These are phyloP conservation scores for Glyptemys insculpta DNA, from an alignment of 2,797 vertebrate species.

Conservation along the genomic window DNA sequence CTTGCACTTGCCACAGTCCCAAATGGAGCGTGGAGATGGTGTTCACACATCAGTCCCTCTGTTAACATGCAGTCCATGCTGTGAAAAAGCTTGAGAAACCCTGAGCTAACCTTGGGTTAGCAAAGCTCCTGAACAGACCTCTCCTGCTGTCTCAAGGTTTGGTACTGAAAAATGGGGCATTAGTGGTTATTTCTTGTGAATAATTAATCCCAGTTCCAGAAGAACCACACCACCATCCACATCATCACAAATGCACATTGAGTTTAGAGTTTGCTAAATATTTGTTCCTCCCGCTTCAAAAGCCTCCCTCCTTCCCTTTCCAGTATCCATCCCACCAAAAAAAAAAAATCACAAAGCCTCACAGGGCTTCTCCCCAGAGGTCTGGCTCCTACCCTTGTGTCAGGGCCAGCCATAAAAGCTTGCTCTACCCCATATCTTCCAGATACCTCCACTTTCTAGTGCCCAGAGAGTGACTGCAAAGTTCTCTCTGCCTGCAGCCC, in stretches of 20 bases:
- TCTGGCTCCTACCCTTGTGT: not conserved
- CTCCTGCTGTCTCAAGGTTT: not conserved
- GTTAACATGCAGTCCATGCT: not conserved
- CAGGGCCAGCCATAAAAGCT: not conserved
- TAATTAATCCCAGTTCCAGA: not conserved
- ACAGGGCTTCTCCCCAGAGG: not conserved
- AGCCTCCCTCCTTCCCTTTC: not conserved
- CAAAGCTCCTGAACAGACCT: not conserved
- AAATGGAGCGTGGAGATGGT: not conserved
- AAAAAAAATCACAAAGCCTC: not conserved
- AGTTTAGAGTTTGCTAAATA: not conserved
- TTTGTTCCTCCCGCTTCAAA: not conserved
- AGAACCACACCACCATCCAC: not conserved
- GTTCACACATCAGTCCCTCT: rapidly evolving
- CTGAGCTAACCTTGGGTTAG: not conserved
- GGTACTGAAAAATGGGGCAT: not conserved
- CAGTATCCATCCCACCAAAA: not conserved
- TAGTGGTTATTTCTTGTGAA: not conserved
- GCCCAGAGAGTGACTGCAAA: not conserved
- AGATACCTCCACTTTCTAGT: not conserved
- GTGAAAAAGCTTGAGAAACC: not conserved
- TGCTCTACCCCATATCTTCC: not conserved
- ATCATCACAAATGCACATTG: not conserved
- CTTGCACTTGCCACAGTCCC: not conserved
- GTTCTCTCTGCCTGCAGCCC: too few species aligned